A percentile compares a stretch with the other conserved stretches of the same genome.
phyloP scores from a whole-genome alignment of 2,797 vertebrate genomes.

The Fundulus diaphanus region DNA sequence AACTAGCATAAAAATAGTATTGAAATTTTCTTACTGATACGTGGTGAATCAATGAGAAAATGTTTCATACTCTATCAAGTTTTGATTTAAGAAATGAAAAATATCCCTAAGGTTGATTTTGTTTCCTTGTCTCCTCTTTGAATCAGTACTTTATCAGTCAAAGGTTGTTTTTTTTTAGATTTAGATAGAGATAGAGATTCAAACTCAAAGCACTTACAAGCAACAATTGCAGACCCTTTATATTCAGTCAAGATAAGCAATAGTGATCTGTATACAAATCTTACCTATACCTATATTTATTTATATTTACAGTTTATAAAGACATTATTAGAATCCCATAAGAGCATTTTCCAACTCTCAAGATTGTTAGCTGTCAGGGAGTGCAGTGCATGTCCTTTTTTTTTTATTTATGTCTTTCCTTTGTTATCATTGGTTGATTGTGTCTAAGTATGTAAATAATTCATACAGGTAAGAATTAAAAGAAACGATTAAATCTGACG shows the following conservation, averaged over 20 bases:
- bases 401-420: conserved; percentile 12
- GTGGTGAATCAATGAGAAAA: not conserved
- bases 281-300: not conserved
- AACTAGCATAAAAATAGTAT: not conserved
- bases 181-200: not conserved
- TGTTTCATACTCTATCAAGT: not conserved
- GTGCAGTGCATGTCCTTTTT: conserved; percentile 7
- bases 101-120: not conserved
- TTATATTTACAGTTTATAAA: not conserved
- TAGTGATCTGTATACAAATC: not conserved
- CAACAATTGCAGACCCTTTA: not conserved
- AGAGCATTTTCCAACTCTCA: not conserved
- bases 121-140: not conserved
- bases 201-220: not conserved
- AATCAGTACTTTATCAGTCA: not conserved
- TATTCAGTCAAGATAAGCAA: not conserved
- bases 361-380: conserved; percentile 21
- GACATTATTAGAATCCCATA: not conserved
- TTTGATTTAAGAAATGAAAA: not conserved
- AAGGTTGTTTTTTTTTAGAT: not conserved
- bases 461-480: conserved; percentile 12
- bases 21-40: not conserved
- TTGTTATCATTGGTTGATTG: conserved; percentile 25
- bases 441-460: conserved; percentile 37
- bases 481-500: not conserved